Evolutionary conservation across 2,888 invertebrate genomes (phyloP).

Genomic region (Deroplatys truncata): DNA sequence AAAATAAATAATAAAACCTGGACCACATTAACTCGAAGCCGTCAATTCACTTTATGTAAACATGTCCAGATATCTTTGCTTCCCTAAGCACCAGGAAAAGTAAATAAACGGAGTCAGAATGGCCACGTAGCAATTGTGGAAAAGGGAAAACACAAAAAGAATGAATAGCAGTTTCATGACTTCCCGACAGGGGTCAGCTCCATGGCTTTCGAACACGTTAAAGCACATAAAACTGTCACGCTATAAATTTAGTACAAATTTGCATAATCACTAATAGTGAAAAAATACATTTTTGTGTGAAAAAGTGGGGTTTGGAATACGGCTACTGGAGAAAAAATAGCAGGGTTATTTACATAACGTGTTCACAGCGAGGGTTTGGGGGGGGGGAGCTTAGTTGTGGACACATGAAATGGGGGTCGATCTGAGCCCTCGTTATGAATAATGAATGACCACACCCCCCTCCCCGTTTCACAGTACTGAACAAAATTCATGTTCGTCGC

Average conservation of each 20-base stretch:
- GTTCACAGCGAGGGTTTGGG: neutral
- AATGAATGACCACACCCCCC: neutral
- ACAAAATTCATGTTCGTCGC: neutral
- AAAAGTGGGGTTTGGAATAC: neutral
- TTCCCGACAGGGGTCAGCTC: neutral
- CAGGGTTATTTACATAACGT: neutral
- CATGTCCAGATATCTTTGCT: neutral
- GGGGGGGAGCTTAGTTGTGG: neutral
- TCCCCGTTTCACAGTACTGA: neutral
- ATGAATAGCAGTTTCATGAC: neutral
- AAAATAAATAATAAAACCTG: too few relatives aligned
- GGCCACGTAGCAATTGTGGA: neutral
- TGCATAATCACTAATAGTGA: neutral
- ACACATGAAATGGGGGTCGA: neutral
- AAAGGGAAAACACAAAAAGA: neutral
- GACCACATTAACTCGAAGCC: too few relatives aligned
- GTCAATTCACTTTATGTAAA: neutral
- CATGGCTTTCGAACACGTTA: neutral
- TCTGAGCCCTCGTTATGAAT: neutral
- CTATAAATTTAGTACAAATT: constrained; percentile 2
- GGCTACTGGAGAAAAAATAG: neutral
- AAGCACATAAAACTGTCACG: neutral
- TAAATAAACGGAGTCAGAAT: neutral
- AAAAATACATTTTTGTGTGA: neutral
- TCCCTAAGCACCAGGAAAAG: neutral